Evolutionary conservation across 2,113 vertebrate species (phyloP), one percentile per base, ranked within the genome.

Genomic region (Siphamia tubifer): DNA sequence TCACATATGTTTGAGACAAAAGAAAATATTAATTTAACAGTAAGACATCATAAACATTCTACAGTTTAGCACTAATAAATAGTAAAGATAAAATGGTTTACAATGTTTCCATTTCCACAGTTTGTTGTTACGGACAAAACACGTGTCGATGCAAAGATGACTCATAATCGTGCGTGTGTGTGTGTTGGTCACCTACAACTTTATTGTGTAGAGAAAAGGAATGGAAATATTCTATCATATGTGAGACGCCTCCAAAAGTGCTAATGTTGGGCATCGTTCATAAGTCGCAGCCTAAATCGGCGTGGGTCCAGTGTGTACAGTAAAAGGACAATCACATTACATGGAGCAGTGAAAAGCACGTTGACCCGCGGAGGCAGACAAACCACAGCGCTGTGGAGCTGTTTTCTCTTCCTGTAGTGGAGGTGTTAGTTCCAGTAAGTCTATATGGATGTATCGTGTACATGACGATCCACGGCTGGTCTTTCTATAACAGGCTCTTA

Each of bases 361-460:
- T 72, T 47, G 43, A 56, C 57, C 62, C 44, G 38, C 42, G 45
- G 54, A 80, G 70, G 45, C 65, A 47, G 48, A 65, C n/a, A 31
- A 56, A 42, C 32, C 28, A 1, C 55, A 11, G 43, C 13, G 4
- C 39, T 52, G 53, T 56, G 54, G 52, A 56, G 28, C 27, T 45
- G 28, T 42, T 57, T 51, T 73, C n/a, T 60, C 51, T 62, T 62
- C 51, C 74, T 49, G 62, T 52, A 67, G 62, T 28, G 12, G 67
- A 86, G 61, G 79, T 74, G 83, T 78, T 70, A 68, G 65, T 78
- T 84, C 76, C 77, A 88, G 76, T 82, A 79, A 86, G 85, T 72
- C 85, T 77, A 69, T 70, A 85, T 89, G 82, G 70, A 87, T 65
- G 61, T 86, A 74, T 63, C 86, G 82, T 79, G 80, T 74, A 77